phyloP scores from a whole-genome alignment of 1,140 invertebrate species.

The Drosophila tani region DNA sequence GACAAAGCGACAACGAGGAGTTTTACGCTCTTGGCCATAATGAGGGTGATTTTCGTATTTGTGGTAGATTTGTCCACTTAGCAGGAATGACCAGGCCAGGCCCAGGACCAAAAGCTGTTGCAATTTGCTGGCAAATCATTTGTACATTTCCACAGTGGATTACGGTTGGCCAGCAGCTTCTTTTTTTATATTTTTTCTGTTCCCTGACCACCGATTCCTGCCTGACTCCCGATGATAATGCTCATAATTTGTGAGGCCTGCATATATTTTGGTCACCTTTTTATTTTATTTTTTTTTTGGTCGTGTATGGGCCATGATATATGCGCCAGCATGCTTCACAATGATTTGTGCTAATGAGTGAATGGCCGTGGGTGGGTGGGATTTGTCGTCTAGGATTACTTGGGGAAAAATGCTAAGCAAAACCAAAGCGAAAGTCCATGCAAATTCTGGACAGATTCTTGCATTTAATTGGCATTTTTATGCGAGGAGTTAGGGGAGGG shows the following conservation, averaged over 20 bases:
- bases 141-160: conserved; percentile 82
- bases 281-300: conserved; percentile 4
- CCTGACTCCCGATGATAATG: conserved; percentile 67
- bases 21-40: conserved; percentile 80
- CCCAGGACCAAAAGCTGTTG: conserved; percentile 60
- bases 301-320: conserved; percentile 49
- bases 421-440: conserved; percentile 11
- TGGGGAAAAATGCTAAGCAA: conserved; percentile 16
- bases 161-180: conserved; percentile 44
- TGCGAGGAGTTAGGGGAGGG: neutral
- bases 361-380: conserved; percentile 5
- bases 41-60: conserved; percentile 84
- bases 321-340: conserved; percentile 67
- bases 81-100: conserved; percentile 74
- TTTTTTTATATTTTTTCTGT: neutral
- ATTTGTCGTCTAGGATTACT: conserved; percentile 42
- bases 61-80: conserved; percentile 85
- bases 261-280: conserved; percentile 49
- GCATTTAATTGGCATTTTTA: conserved; percentile 66
- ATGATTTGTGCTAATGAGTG: conserved; percentile 77
- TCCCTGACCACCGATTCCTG: conserved; percentile 19
- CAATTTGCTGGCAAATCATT: conserved; percentile 82
- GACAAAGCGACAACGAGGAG: conserved; percentile 24
- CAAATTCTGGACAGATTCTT: conserved; percentile 48
- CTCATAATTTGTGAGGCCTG: conserved; percentile 79